Conservation (phyloP, 2,797 vertebrate species). For the Pseudochromis fuscus region DNA sequence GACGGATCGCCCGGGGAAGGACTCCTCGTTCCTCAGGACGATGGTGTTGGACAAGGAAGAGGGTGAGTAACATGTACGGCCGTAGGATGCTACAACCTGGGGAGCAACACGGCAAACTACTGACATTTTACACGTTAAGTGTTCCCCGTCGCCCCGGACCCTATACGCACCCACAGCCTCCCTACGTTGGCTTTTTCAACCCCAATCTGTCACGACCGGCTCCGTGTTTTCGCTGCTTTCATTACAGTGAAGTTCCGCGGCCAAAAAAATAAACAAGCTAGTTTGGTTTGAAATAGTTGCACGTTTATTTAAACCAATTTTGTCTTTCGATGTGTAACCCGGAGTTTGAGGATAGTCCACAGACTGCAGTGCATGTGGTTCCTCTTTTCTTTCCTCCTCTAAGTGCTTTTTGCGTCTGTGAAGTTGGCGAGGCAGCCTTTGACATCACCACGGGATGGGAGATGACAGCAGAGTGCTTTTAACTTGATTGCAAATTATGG, state of each 20-base stretch:
- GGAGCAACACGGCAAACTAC: conserved; percentile 49
- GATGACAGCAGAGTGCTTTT: conserved; percentile 85
- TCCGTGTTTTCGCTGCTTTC: conserved; percentile 45
- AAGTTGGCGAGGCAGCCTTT: conserved; percentile 84
- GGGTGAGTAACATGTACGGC: conserved; percentile 90
- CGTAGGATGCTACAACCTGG: conserved; percentile 50
- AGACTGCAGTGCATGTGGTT: conserved; percentile 71
- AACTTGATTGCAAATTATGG: conserved; percentile 87
- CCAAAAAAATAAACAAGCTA: conserved; percentile 20
- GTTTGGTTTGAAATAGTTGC: conserved; percentile 56
- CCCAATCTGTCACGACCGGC: conserved; percentile 38
- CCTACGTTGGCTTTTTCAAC: conserved; percentile 13
- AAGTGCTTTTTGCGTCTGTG: conserved; percentile 80
- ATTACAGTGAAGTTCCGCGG: conserved; percentile 57
- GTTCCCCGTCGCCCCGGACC: conserved; percentile 39
- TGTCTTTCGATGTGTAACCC: conserved; percentile 29
- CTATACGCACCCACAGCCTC: conserved; percentile 54
- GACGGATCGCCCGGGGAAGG: conserved; percentile 93
- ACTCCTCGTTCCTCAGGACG: conserved; percentile 93
- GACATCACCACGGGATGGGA: conserved; percentile 82
- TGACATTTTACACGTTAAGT: conserved; percentile 58
- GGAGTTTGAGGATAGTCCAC: conserved; percentile 60
- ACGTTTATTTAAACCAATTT: conserved; percentile 38
- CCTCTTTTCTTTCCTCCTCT: conserved; percentile 56
- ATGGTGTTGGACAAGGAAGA: conserved; percentile 99